A percentile compares a stretch with the other conserved stretches of the same genome.
These are phyloP conservation scores for Ciona savignyi DNA, from an alignment of 23 tunicate genomes.

Conservation along the genomic window DNA sequence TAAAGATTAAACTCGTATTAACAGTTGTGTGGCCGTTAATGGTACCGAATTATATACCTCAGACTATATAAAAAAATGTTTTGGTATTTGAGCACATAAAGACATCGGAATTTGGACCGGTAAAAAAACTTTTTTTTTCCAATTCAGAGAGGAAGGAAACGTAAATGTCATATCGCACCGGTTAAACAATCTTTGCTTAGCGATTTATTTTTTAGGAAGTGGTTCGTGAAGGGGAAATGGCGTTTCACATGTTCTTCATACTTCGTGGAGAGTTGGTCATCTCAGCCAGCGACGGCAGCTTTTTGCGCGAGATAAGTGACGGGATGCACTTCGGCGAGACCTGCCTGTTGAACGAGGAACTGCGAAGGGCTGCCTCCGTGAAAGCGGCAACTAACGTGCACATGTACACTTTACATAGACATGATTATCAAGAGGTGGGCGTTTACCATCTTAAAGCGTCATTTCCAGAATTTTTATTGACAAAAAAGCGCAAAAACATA, in stretches of 20 bases:
- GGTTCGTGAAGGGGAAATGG: conserved; percentile 39
- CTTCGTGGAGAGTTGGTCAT: conserved; percentile 37
- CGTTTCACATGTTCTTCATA: conserved; percentile 51
- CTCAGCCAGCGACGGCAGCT: conserved; percentile 7
- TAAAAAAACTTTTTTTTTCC: no score
- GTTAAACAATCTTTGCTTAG: no score
- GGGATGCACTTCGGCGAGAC: conserved; percentile 91
- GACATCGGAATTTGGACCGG: no score
- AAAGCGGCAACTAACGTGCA: conserved; percentile 37
- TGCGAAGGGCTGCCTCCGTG: conserved; percentile 52
- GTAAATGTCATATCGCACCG: no score
- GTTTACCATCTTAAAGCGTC: not conserved
- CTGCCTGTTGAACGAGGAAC: conserved; percentile 29
- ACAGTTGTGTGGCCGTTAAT: no score
- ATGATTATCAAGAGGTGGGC: conserved; percentile 26
- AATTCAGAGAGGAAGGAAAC: no score
- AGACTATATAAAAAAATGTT: no score
- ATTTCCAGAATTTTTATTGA: not conserved
- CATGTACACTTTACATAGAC: conserved; percentile 35
- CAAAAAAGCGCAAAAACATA: no score
- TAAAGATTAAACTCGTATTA: no score
- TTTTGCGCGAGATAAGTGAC: conserved; percentile 22
- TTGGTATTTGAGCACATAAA: no score
- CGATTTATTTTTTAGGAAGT: conserved; percentile 30
- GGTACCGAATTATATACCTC: no score